Evolutionary conservation across 2,797 vertebrate species (phyloP), one percentile per base, ranked within the genome.

Genomic region (Emys orbicularis): DNA sequence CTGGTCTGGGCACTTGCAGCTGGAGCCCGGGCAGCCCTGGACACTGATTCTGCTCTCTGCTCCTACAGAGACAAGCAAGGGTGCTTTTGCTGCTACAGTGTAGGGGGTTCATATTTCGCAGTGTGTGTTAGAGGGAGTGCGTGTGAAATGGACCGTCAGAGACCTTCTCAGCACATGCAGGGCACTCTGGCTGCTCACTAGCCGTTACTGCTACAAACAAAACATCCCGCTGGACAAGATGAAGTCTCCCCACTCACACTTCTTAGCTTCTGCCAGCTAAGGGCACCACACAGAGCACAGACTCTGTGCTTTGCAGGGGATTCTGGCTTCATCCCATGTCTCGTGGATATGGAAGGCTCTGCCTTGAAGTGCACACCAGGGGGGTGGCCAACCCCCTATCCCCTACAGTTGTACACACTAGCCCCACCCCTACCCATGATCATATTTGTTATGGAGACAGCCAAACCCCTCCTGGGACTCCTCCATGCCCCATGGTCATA

Each of bases 1-100:
- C 91, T 34, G 94, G 53, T 88, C 0, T 88, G n/a, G 72, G 77
- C 57, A 88, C 0, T 34, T 74, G 85, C 25, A 29, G 34, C 56
- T 50, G 72, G 88, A 93, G 92, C 23, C 65, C 68, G 59, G 27
- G 34, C 54, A 88, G 81, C 56, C 89, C 31, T 83, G 61, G 59
- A 54, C 94, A 61, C 95, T 44, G 88, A 89, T 49, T 13, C 41
- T 0, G 31, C 81, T 9, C 93, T 54, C 52, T 37, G 47, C 49
- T 89, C 86, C 80, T 57, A 11, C 83, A 89, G 61, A 91, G 29
- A 50, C 56, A 81, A 87, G 59, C 52, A 49, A 88, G 89, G 49
- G 57, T 0, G 1, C 85, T 79, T 59, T n/a, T 77, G 56, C 27
- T 79, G 56, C 56, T 57, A 74, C 61, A 84, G 76, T 8, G 87